phyloP scores from a whole-genome alignment of 1,140 invertebrate species.

The Bombyx mandarina region DNA sequence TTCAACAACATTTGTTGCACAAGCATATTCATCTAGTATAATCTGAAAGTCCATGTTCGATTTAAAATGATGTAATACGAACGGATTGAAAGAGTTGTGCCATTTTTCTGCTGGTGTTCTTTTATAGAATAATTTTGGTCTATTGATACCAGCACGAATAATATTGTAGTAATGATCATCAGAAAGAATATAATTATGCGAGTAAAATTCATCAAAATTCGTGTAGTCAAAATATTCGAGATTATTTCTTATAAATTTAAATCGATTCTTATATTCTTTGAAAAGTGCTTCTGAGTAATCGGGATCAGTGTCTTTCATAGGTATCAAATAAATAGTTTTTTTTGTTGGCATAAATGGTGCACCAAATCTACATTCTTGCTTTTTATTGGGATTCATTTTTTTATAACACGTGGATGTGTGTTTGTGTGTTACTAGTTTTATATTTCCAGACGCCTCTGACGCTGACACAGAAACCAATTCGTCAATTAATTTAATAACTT shows the following conservation, averaged over 20 bases:
- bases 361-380: conserved; percentile 17
- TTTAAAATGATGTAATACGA: conserved; percentile 17
- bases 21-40: conserved; percentile 21
- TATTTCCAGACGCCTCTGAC: conserved; percentile 13
- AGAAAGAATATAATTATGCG: conserved; percentile 11
- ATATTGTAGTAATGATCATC: conserved; percentile 12
- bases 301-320: conserved; percentile 1
- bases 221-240: conserved; percentile 11
- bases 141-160: conserved; percentile 10
- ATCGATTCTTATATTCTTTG: conserved; percentile 4
- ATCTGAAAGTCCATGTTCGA: conserved; percentile 24
- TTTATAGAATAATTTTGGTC: conserved; percentile 9
- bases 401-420: conserved; percentile 14
- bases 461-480: conserved; percentile 13
- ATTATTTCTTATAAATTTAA: conserved; percentile 8
- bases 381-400: conserved; percentile 5
- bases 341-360: conserved; percentile 21
- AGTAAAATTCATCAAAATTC: conserved; percentile 11
- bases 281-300: not conserved
- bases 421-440: conserved; percentile 10
- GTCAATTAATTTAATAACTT: conserved; percentile 10
- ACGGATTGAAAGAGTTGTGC: conserved; percentile 21
- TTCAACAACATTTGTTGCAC: conserved; percentile 19
- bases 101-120: conserved; percentile 15
- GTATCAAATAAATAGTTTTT: conserved; percentile 14